Percentiles rank a stretch among this genome's conserved stretches.
Conservation (phyloP, 2,888 invertebrate genomes). For the Metalampra italica region DNA sequence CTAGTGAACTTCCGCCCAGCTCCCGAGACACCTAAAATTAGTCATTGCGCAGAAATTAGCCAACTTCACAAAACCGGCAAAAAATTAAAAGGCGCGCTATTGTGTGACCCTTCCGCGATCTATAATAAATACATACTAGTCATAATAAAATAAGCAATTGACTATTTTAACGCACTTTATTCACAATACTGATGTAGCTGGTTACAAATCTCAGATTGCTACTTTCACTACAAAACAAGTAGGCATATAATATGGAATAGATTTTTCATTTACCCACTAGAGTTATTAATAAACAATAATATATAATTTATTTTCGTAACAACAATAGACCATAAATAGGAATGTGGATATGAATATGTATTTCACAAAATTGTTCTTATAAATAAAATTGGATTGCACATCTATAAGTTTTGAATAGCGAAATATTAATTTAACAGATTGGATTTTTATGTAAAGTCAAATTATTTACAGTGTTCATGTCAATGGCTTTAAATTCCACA, state of each 20-base stretch:
- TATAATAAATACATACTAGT: not conserved
- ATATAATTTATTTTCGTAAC: conserved; percentile 14
- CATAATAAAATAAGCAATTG: not conserved
- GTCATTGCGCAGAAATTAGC: too few relatives aligned
- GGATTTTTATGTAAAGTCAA: not conserved
- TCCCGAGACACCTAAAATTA: too few relatives aligned
- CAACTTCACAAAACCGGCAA: too few relatives aligned
- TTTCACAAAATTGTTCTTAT: conserved; percentile 14
- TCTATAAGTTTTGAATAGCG: not conserved
- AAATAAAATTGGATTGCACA: conserved; percentile 5
- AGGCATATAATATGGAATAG: not conserved
- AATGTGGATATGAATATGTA: conserved; percentile 27
- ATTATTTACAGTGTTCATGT: not conserved
- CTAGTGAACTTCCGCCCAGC: too few relatives aligned
- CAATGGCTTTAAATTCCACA: not conserved
- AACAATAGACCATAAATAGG: conserved; percentile 27
- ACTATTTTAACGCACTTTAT: conserved; percentile 41
- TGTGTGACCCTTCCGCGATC: too few relatives aligned
- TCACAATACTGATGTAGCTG: conserved; percentile 57
- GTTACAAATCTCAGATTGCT: conserved; percentile 29
- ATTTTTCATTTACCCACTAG: conserved; percentile 1
- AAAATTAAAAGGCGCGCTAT: too few relatives aligned
- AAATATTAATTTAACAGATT: not conserved
- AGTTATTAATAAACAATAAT: conserved; percentile 1
- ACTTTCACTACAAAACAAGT: conserved; percentile 22